Evolutionary conservation across 1,140 invertebrate genomes (phyloP), one percentile per base, ranked within the genome.

Genomic region (Ladona fulva): DNA sequence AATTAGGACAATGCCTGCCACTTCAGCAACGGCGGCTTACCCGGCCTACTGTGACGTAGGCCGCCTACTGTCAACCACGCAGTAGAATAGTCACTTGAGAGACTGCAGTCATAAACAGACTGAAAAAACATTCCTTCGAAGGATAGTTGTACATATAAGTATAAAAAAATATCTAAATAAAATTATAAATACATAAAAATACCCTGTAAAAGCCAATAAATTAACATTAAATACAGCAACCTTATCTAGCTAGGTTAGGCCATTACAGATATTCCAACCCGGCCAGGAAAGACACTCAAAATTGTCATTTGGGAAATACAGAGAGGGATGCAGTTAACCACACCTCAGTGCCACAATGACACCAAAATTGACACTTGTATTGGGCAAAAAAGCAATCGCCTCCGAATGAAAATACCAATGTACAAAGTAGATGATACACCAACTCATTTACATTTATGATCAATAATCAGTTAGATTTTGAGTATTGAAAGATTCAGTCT

Each of bases 31-130:
- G 75, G 75, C 75, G 75, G 75, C 75, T 78, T 78, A 74, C 77
- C 77, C 77, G 77, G 77, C 77, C 77, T 78, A 78, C 77, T 78
- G 25, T 78, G 77, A 78, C 77, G 77, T 78, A 44, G 77, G 77
- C 66, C 24, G 77, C 59, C 77, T 78, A 74, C 66, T 78, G 52
- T 66, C 52, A 66, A 66, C 52, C 52, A 66, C 52, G 52, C 52
- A 66, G 52, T 66, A 66, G 52, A 19, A 22, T 66, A 66, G 52
- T 66, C 52, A 66, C 14, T 22, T 66, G 52, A 66, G 52, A 16
- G n/a, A 6, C 52, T 66, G n/a, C 14, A 3, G 16, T 66, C 52
- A 66, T 66, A 66, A 19, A 66, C 52, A 66, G 5, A 66, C 14
- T 19, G 14, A 12, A 66, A 19, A 22, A 66, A 66, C 5, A 66